Conservation (phyloP, 2,888 invertebrate species). For the Coenonympha arcania region DNA sequence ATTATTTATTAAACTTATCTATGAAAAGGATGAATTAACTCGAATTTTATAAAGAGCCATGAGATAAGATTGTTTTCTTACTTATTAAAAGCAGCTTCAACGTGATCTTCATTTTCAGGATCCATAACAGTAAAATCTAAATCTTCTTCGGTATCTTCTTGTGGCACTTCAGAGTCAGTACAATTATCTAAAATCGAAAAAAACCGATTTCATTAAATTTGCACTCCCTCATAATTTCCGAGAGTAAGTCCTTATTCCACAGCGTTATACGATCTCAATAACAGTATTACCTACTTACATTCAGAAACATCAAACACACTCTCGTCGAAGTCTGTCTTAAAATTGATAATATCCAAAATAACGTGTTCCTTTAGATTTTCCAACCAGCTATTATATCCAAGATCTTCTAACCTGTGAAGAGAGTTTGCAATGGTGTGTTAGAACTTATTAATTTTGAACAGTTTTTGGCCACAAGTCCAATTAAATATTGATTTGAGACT, state of each 20-base stretch:
- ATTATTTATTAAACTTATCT: too few species aligned
- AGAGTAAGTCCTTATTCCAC: too few species aligned
- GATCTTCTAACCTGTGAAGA: slow-evolving; percentile 42
- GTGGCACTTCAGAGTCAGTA: slow-evolving; percentile 5
- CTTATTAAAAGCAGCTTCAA: slow-evolving; percentile 44
- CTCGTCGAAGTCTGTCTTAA: slow-evolving; percentile 31
- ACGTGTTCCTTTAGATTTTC: slow-evolving; percentile 38
- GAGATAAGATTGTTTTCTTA: too few species aligned
- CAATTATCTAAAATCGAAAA: slow-evolving; percentile 25
- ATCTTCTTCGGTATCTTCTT: slow-evolving; percentile 19
- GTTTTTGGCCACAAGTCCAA: too few species aligned
- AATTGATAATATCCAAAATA: slow-evolving; percentile 47
- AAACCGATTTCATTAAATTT: neutral
- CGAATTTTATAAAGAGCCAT: too few species aligned
- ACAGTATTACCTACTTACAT: slow-evolving; percentile 31
- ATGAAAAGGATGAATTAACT: too few species aligned
- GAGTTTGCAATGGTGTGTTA: too few species aligned
- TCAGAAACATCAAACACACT: slow-evolving; percentile 31
- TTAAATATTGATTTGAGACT: too few species aligned
- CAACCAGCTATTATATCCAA: slow-evolving; percentile 37
- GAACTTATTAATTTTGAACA: too few species aligned
- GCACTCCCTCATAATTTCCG: too few species aligned
- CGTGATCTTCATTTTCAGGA: slow-evolving; percentile 41
- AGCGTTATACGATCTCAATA: too few species aligned
- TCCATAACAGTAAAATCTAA: slow-evolving; percentile 34